phyloP scores from a whole-genome alignment of 2,888 invertebrate genomes.

The Amaurobius ferox region DNA sequence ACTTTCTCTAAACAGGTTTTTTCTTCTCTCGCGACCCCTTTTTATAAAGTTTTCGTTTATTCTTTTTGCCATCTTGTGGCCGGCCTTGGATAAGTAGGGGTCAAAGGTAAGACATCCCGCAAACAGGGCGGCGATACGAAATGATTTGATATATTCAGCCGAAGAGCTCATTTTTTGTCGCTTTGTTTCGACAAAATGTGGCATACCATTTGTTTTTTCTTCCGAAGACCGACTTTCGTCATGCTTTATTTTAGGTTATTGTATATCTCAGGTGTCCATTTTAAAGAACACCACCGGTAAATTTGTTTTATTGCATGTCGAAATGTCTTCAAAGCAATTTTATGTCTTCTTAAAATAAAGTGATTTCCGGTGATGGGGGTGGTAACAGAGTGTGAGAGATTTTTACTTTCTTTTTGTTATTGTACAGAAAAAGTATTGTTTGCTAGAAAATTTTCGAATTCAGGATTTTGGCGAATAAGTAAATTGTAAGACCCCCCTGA shows the following conservation, averaged over 20 bases:
- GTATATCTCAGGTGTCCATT: too few species aligned
- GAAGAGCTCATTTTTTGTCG: background rate
- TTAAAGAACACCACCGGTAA: too few species aligned
- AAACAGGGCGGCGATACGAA: background rate
- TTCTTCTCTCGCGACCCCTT: conserved; percentile 34
- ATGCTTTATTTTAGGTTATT: background rate
- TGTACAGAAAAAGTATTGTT: too few species aligned
- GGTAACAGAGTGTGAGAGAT: too few species aligned
- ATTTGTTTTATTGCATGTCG: too few species aligned
- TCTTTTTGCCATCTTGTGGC: background rate
- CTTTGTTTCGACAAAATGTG: background rate
- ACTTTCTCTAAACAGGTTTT: conserved; percentile 51
- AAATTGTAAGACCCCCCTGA: too few species aligned
- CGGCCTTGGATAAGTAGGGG: conserved; percentile 37
- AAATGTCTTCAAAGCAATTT: too few species aligned
- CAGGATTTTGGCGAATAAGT: too few species aligned
- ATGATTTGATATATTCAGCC: background rate
- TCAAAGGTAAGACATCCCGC: conserved; percentile 17
- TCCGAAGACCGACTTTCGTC: background rate
- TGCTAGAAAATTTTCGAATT: too few species aligned
- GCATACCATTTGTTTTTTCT: background rate
- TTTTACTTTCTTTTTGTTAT: too few species aligned
- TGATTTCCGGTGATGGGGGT: too few species aligned
- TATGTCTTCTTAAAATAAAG: too few species aligned
- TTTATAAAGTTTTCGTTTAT: background rate